Evolutionary conservation across 2,888 invertebrate species (phyloP).

Genomic region (Pomacea canaliculata): DNA sequence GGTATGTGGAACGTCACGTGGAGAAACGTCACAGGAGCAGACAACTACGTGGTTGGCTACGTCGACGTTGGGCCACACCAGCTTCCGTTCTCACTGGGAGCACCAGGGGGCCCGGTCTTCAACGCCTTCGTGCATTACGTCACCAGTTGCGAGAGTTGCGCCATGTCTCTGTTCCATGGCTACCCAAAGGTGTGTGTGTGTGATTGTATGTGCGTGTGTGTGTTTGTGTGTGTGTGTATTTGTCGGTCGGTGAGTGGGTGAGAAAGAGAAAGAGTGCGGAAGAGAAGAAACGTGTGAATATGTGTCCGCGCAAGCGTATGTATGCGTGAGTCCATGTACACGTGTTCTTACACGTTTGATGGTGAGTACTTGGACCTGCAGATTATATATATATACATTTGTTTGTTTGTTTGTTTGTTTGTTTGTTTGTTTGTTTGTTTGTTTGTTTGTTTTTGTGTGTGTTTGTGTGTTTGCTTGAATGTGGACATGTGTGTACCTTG

Average conservation of each 20-base stretch:
- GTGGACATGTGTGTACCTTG: no score
- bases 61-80: background rate
- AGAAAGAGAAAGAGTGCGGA: background rate
- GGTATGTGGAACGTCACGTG: conserved; percentile 9
- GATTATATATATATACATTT: background rate
- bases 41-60: conserved; percentile 9
- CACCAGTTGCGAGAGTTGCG: conserved; percentile 7
- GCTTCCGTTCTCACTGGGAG: conserved; percentile 14
- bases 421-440: background rate
- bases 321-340: no score
- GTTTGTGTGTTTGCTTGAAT: no score
- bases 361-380: no score
- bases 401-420: background rate
- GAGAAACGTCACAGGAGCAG: background rate
- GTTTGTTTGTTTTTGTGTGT: background rate
- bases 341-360: no score
- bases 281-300: background rate
- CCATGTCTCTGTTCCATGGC: conserved; percentile 15
- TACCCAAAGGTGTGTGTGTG: background rate
- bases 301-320: no score
- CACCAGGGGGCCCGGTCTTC: background rate
- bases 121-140: conserved; percentile 14
- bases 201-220: background rate
- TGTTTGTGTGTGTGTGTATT: conserved; percentile 3
- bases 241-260: background rate